Conservation (phyloP, 2,797 vertebrate genomes). For the Sebastiscus tertius region DNA sequence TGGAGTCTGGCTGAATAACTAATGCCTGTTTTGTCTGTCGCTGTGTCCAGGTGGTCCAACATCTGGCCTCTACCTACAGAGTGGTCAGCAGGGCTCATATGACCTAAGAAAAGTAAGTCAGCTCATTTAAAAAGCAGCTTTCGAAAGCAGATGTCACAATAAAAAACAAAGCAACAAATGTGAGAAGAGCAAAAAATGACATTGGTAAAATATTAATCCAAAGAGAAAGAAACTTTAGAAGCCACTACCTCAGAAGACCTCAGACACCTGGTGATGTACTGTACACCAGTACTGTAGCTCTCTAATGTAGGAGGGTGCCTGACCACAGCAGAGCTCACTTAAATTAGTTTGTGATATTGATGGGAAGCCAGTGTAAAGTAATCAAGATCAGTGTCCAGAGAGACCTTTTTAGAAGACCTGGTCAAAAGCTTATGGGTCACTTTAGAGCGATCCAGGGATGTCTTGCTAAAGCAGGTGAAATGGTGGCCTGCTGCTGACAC, state of each 20-base stretch:
- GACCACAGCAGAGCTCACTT: background rate
- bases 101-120: slow-evolving; percentile 74
- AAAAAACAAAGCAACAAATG: background rate
- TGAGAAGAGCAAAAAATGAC: background rate
- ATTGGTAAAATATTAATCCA: background rate
- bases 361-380: background rate
- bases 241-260: background rate
- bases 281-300: background rate
- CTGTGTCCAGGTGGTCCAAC: slow-evolving; percentile 82
- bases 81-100: slow-evolving; percentile 85
- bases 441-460: background rate
- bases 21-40: slow-evolving; percentile 68
- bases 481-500: background rate
- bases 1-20: slow-evolving; percentile 77
- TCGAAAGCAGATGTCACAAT: background rate
- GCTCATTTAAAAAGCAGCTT: background rate
- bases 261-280: background rate
- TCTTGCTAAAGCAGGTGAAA: background rate
- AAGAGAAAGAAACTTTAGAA: background rate
- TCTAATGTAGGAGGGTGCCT: background rate
- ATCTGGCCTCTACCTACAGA: slow-evolving; percentile 86
- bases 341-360: background rate
- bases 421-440: background rate
- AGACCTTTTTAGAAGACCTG: background rate
- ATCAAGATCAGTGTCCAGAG: background rate